phyloP scores from a whole-genome alignment of 37 sponge, comb jelly and placozoan genomes.

The Chondrosia reniformis region DNA sequence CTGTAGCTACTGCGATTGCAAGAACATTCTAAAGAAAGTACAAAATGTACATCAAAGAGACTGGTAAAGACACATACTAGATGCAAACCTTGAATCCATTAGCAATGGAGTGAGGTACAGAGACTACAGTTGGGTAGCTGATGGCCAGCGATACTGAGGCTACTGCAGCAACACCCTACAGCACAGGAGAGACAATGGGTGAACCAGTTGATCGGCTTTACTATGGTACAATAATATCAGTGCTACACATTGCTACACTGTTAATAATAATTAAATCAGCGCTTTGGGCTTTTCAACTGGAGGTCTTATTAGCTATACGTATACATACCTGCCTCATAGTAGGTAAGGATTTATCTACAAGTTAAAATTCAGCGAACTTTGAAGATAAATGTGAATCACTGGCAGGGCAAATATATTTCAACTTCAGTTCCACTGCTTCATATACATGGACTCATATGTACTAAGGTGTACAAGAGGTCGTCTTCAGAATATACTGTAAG shows the following conservation, averaged over 20 bases:
- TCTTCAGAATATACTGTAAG: neutral
- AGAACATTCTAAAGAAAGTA: slow-evolving; percentile 73
- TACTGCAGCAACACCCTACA: slow-evolving; percentile 76
- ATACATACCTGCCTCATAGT: slow-evolving; percentile 43
- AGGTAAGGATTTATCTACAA: slow-evolving; percentile 30
- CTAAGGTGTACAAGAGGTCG: neutral
- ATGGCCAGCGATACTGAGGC: slow-evolving; percentile 84
- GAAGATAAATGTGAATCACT: slow-evolving; percentile 23
- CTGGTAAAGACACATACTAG: neutral
- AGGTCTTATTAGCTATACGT: no score
- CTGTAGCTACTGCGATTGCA: slow-evolving; percentile 90
- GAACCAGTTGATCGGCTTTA: no score
- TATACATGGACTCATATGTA: neutral
- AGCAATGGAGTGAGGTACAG: slow-evolving; percentile 93
- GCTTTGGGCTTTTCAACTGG: no score
- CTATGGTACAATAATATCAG: no score
- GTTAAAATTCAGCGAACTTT: slow-evolving; percentile 9
- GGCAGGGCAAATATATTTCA: neutral
- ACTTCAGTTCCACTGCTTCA: neutral
- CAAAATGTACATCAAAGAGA: neutral
- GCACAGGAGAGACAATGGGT: neutral
- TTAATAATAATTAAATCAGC: no score
- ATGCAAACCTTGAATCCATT: slow-evolving; percentile 90
- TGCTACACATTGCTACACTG: no score
- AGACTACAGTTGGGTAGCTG: slow-evolving; percentile 88